Percentiles rank a stretch among this genome's conserved stretches.
Conservation (phyloP, 2,113 vertebrate genomes). For the Strix aluco region DNA sequence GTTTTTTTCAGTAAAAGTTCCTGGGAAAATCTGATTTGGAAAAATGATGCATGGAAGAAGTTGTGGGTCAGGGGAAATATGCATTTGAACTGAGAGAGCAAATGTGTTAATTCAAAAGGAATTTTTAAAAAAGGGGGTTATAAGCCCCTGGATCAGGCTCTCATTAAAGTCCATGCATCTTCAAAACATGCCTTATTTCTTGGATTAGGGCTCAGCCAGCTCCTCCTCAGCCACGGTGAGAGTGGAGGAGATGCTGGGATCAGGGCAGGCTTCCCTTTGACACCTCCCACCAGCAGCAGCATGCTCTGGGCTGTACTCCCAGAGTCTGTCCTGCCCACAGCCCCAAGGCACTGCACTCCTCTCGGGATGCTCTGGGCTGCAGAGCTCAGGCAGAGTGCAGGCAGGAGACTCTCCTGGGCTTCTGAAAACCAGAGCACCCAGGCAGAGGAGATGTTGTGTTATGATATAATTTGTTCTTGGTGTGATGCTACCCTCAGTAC, state of each 20-base stretch:
- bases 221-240: neutral
- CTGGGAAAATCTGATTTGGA: neutral
- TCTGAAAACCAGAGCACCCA: neutral
- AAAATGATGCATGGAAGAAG: neutral
- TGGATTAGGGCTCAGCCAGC: neutral
- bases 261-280: neutral
- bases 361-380: fast-evolving
- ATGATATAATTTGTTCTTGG: neutral
- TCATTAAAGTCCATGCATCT: neutral
- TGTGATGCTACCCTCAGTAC: neutral
- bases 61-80: neutral
- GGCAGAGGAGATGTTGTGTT: neutral
- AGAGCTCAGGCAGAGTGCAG: neutral
- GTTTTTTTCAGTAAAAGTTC: neutral
- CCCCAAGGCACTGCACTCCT: fast-evolving
- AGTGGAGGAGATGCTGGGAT: neutral
- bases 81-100: neutral
- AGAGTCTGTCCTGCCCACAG: fast-evolving
- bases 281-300: neutral
- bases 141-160: neutral
- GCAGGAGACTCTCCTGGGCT: neutral
- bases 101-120: neutral
- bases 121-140: neutral
- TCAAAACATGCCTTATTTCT: neutral
- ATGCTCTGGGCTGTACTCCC: fast-evolving